These are phyloP conservation scores for Poecilia picta DNA, from an alignment of 2,797 vertebrate species.

Conservation along the genomic window DNA sequence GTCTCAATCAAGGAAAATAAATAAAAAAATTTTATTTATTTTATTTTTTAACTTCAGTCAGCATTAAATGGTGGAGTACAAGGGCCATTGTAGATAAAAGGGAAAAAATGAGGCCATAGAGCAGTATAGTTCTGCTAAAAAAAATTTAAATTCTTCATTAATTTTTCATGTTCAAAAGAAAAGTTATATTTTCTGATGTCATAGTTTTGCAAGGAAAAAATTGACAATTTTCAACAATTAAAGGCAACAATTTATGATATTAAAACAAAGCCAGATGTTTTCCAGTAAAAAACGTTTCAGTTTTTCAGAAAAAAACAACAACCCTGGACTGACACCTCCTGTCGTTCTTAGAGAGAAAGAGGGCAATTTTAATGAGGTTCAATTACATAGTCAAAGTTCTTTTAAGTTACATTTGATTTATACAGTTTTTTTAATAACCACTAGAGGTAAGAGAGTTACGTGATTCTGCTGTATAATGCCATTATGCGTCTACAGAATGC, in stretches of 20 bases:
- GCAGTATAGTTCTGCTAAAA: neutral
- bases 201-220: neutral
- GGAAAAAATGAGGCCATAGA: neutral
- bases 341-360: neutral
- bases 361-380: too few relatives aligned
- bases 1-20: neutral
- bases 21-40: neutral
- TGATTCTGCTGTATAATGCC: too few relatives aligned
- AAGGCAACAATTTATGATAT: neutral
- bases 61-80: neutral
- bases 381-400: too few relatives aligned
- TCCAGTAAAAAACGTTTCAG: neutral
- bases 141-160: neutral
- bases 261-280: neutral
- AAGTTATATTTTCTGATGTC: neutral
- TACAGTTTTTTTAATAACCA: too few relatives aligned
- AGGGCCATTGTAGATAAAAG: neutral
- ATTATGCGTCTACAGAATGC: too few relatives aligned
- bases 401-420: too few relatives aligned
- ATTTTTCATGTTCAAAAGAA: neutral
- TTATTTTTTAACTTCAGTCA: neutral
- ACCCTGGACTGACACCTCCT: neutral
- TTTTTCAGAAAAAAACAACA: neutral
- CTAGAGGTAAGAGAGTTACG: too few relatives aligned
- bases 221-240: neutral